These are phyloP conservation scores for Amphiprion clarkii DNA, from an alignment of 2,797 vertebrate genomes.

Conservation along the genomic window DNA sequence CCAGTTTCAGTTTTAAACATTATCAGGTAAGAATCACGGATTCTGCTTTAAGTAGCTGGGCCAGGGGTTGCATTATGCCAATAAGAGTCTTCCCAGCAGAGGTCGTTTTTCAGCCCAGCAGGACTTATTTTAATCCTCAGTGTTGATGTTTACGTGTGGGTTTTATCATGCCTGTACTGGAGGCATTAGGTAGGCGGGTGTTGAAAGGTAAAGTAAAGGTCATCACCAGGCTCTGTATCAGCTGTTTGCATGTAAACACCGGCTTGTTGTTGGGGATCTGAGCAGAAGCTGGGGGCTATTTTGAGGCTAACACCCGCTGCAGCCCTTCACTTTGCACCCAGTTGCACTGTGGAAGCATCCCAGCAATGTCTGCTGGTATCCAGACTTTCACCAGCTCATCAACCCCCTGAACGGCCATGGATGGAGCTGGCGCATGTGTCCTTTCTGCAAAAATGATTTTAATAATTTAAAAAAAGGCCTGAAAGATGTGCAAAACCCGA, in stretches of 20 bases:
- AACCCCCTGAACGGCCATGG: too few species aligned
- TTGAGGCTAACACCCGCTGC: constrained; percentile 27
- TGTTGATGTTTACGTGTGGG: constrained; percentile 24
- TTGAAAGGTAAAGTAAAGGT: constrained; percentile 49
- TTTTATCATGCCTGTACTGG: constrained; percentile 13
- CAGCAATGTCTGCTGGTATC: constrained; percentile 22
- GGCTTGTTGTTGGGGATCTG: constrained; percentile 60
- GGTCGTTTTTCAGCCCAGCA: not conserved
- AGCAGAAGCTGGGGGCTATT: constrained; percentile 48
- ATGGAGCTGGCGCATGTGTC: not conserved
- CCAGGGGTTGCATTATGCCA: too few species aligned
- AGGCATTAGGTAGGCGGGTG: not conserved
- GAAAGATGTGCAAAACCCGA: too few species aligned
- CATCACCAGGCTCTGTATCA: constrained; percentile 25
- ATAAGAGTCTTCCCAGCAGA: too few species aligned
- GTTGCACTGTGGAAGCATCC: constrained; percentile 15
- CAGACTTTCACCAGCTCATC: constrained; percentile 25
- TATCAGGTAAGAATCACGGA: too few species aligned
- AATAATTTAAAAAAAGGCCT: too few species aligned
- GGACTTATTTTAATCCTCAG: not conserved
- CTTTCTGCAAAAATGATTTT: not conserved
- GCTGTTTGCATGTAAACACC: constrained; percentile 68
- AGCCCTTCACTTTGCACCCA: not conserved
- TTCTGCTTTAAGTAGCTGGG: too few species aligned
- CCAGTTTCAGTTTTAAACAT: too few species aligned